Evolutionary conservation across 2,113 vertebrate species (phyloP).

Genomic region (Dicrurus megarhynchus): DNA sequence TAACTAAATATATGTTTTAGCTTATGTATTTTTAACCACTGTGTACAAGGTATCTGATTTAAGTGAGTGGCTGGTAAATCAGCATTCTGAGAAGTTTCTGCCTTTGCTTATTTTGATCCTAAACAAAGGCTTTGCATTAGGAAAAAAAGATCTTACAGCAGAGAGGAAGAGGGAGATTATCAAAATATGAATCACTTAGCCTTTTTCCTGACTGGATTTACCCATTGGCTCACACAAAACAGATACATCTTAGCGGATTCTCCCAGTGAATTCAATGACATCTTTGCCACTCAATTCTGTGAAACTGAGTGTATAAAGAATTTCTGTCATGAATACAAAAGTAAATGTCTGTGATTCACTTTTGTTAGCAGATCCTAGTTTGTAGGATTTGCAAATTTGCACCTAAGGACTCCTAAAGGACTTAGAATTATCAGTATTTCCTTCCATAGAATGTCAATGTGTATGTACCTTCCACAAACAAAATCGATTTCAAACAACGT

Average conservation of each 20-base stretch:
- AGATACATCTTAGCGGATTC: not conserved
- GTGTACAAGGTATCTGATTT: not conserved
- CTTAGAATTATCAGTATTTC: not conserved
- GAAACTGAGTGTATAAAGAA: not conserved
- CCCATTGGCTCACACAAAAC: not conserved
- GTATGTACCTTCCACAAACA: not conserved
- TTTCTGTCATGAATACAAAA: not conserved
- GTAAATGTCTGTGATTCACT: not conserved
- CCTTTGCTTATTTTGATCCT: not conserved
- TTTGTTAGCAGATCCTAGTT: not conserved
- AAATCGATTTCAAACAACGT: not conserved
- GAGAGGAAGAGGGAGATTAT: not conserved
- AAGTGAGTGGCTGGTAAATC: not conserved
- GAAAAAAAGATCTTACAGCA: not conserved
- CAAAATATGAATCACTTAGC: not conserved
- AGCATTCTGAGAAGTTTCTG: not conserved
- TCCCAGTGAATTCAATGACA: not conserved
- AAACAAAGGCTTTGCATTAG: not conserved
- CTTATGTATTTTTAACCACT: not conserved
- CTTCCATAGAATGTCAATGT: not conserved
- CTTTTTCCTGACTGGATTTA: not conserved
- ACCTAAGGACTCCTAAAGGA: not conserved
- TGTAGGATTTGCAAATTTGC: not conserved
- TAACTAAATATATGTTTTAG: conserved; percentile 27
- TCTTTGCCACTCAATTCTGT: not conserved